phyloP scores from a whole-genome alignment of 2,888 invertebrate species.

The Scrobipalpa costella region DNA sequence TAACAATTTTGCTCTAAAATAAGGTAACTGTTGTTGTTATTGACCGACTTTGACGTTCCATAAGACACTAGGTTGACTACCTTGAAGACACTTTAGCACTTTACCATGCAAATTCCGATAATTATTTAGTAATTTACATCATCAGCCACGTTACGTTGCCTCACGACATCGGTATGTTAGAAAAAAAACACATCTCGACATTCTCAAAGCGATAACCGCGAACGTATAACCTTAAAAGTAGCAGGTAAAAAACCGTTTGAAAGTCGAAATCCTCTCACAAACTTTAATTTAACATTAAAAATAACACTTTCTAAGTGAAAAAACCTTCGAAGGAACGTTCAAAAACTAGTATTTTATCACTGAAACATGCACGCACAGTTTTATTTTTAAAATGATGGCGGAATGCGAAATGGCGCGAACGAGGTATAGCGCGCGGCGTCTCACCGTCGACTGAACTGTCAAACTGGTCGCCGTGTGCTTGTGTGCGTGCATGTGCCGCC shows the following conservation, averaged over 20 bases:
- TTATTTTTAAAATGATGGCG: slow-evolving; percentile 62
- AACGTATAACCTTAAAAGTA: slow-evolving; percentile 53
- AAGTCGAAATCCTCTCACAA: slow-evolving; percentile 55
- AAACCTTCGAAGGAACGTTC: slow-evolving; percentile 47
- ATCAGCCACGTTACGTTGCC: slow-evolving; percentile 47
- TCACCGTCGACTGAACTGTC: slow-evolving; percentile 73
- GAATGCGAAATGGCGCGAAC: slow-evolving; percentile 64
- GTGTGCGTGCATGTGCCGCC: slow-evolving; percentile 33
- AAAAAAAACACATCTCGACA: slow-evolving; percentile 45
- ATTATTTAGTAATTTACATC: slow-evolving; percentile 74
- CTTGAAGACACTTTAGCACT: slow-evolving; percentile 45
- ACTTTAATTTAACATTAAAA: background rate
- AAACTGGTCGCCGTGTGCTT: slow-evolving; percentile 60
- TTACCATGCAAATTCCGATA: slow-evolving; percentile 54
- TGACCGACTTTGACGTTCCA: background rate
- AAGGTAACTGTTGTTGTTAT: slow-evolving; percentile 7
- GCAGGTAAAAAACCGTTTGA: slow-evolving; percentile 44
- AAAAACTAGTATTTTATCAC: slow-evolving; percentile 26
- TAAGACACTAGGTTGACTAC: slow-evolving; percentile 24
- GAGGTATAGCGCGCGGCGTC: slow-evolving; percentile 73
- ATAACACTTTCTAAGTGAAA: slow-evolving; percentile 27
- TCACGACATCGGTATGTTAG: slow-evolving; percentile 38
- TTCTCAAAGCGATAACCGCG: slow-evolving; percentile 33
- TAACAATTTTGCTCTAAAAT: slow-evolving; percentile 3
- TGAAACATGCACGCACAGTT: slow-evolving; percentile 62